Conservation (phyloP, 2,888 invertebrate species). For the Melieria crassipennis region DNA sequence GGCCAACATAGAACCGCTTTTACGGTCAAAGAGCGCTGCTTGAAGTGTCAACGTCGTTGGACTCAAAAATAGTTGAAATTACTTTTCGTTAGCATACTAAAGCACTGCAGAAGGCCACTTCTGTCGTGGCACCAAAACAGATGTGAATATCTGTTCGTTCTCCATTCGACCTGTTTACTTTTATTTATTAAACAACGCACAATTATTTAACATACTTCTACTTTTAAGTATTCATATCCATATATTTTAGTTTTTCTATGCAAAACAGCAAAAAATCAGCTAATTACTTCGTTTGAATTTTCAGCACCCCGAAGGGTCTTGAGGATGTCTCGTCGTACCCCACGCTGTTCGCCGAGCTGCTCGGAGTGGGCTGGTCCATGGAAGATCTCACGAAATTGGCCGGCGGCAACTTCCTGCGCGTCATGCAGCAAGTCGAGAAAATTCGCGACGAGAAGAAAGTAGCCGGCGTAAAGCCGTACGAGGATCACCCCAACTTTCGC, state of each 20-base stretch:
- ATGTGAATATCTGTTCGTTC: no score
- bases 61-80: no score
- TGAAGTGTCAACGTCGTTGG: no score
- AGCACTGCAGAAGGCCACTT: no score
- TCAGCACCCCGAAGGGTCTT: constrained; percentile 82
- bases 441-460: constrained; percentile 77
- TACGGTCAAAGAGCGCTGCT: no score
- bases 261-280: neutral
- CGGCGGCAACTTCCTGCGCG: constrained; percentile 79
- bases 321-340: constrained; percentile 85
- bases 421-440: constrained; percentile 72
- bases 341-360: constrained; percentile 78
- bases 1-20: no score
- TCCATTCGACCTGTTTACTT: neutral
- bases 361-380: constrained; percentile 82
- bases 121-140: no score
- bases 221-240: neutral
- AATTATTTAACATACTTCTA: neutral
- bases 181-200: neutral
- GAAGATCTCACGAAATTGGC: constrained; percentile 82
- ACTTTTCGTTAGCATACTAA: no score
- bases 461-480: constrained; percentile 78
- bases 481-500: constrained; percentile 70
- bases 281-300: constrained; percentile 11
- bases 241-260: constrained; percentile 1